Evolutionary conservation across 2,797 vertebrate species (phyloP).

Genomic region (Apogon talboti): DNA sequence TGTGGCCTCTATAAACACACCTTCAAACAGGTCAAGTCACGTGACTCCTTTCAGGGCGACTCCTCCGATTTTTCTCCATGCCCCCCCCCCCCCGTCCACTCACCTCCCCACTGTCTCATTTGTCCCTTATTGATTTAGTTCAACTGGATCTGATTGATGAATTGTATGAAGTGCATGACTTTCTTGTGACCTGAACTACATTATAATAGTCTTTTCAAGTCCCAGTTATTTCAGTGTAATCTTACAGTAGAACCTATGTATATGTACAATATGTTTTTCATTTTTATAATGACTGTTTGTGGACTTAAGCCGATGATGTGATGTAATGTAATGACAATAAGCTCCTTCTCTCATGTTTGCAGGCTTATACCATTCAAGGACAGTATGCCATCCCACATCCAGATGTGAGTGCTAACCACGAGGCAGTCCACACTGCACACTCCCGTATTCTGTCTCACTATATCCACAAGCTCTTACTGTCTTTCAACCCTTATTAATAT

Average conservation of each 20-base stretch:
- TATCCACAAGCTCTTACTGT: conserved; percentile 67
- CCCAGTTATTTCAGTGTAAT: too few relatives aligned
- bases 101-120: conserved; percentile 56
- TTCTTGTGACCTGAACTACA: neutral
- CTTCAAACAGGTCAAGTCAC: conserved; percentile 32
- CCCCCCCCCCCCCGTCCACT: neutral
- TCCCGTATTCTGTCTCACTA: conserved; percentile 35
- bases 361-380: conserved; percentile 99
- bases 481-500: conserved; percentile 90
- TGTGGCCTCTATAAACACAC: conserved; percentile 27
- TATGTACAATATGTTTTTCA: neutral
- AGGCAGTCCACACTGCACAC: conserved; percentile 54
- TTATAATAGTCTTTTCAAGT: neutral
- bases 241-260: too few relatives aligned
- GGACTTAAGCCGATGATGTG: neutral
- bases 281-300: neutral
- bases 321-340: conserved; percentile 18
- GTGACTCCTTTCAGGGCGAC: conserved; percentile 46
- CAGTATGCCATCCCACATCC: conserved; percentile 99
- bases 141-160: conserved; percentile 81
- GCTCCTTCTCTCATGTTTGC: conserved; percentile 64
- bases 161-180: conserved; percentile 54
- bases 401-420: conserved; percentile 90
- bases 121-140: conserved; percentile 71
- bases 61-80: conserved; percentile 46